These are phyloP conservation scores for Germaria angustata DNA, from an alignment of 2,888 invertebrate species.

Conservation along the genomic window DNA sequence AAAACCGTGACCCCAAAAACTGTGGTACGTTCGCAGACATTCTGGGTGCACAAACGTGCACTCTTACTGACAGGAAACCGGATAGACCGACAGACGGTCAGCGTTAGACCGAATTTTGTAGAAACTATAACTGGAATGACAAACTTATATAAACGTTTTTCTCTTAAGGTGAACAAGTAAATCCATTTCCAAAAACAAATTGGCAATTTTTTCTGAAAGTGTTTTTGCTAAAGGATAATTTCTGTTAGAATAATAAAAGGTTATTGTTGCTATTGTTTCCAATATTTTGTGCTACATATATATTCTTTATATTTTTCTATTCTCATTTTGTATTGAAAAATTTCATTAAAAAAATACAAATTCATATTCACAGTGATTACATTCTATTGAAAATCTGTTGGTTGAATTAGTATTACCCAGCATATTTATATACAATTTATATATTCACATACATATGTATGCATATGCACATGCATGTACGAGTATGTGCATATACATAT, in stretches of 20 bases:
- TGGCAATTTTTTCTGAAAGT: slow-evolving; percentile 19
- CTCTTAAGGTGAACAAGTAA: too few relatives aligned
- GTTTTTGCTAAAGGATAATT: not conserved
- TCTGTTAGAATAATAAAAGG: slow-evolving; percentile 48
- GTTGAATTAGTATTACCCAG: slow-evolving; percentile 42
- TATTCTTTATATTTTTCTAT: not conserved
- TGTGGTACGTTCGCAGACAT: too few relatives aligned
- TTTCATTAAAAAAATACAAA: slow-evolving; percentile 38
- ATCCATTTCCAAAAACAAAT: not conserved
- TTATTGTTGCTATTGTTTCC: slow-evolving; percentile 51
- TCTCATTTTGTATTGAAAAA: slow-evolving; percentile 30
- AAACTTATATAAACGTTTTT: too few relatives aligned
- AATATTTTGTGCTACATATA: slow-evolving; percentile 4
- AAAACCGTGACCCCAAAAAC: too few relatives aligned
- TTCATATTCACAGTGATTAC: slow-evolving; percentile 59
- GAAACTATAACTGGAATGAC: too few relatives aligned
- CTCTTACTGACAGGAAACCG: too few relatives aligned
- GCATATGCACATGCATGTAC: not conserved
- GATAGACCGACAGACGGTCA: too few relatives aligned
- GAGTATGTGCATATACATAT: not conserved
- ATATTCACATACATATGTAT: not conserved
- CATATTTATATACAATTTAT: slow-evolving; percentile 7
- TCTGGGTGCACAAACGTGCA: too few relatives aligned
- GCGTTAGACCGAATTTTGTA: too few relatives aligned
- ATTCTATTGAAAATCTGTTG: slow-evolving; percentile 54